Evolutionary conservation across 2,797 vertebrate species (phyloP), one percentile per base, ranked within the genome.

Genomic region (Parauchenoglanis punctatus): DNA sequence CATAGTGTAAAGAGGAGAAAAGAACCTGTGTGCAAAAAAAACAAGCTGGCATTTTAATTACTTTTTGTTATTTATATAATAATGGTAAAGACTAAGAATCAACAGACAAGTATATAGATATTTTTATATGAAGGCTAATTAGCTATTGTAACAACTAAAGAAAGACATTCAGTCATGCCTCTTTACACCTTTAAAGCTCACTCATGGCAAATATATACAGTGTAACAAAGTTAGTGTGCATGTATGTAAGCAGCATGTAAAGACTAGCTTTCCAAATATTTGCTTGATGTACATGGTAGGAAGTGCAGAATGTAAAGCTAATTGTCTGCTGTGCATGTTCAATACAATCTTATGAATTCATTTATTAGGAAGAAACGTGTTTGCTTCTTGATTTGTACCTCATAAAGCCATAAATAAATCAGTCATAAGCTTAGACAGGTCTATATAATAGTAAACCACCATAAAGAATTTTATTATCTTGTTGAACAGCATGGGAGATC

Each of bases 401-500:
- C 1, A 49, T 54, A 65, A 67, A 67, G 23, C 31, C 67, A 63
- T 73, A 84, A n/a, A 80, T 81, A 85, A 88, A 52, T 85, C 63
- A 25, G 25, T 72, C 56, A 81, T 65, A 63, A 59, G 44, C 13
- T 44, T 31, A 23, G 65, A 23, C 68, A 85, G 44, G 68, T 31
- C 56, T 20, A 82, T 52, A 58, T 76, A 67, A 82, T 85, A 67
- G 28, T 76, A 85, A 76, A 46, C 68, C 35, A n/a, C 58, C 17
- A 56, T 54, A 73, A 81, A 85, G 77, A 81, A 73, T 77, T 46
- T 59, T 86, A 54, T 81, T 81, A 78, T 87, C 75, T 76, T 67
- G 61, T 28, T 63, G 40, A 88, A 82, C 68, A 68, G 46, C 35
- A 58, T 23, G 63, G 59, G 59, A 83, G 56, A 83, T 61, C 23